Evolutionary conservation across 2,797 vertebrate species (phyloP).

Genomic region (Myripristis jacobus): DNA sequence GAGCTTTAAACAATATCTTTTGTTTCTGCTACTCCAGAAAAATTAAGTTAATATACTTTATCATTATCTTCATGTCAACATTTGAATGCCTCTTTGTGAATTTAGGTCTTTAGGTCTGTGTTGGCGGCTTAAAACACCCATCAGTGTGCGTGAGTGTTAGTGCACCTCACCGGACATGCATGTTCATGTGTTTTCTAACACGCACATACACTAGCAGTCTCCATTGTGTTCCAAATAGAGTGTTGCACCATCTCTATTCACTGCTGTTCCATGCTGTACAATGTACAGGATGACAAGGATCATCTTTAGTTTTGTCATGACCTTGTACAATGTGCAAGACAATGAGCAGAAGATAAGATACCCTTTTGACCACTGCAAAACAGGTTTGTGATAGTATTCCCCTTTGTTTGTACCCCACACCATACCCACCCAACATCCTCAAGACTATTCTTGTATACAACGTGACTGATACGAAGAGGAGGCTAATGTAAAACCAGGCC

Average conservation of each 20-base stretch:
- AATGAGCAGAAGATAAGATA: conserved; percentile 16
- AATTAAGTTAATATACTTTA: too few relatives aligned
- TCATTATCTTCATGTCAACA: neutral
- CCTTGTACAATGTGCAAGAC: conserved; percentile 9
- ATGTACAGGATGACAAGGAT: conserved; percentile 29
- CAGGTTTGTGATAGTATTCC: neutral
- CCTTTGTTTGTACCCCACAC: conserved; percentile 29
- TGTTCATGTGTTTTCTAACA: conserved; percentile 8
- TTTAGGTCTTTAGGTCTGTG: neutral
- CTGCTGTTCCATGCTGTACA: conserved; percentile 10
- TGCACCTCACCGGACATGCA: neutral
- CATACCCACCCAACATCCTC: neutral
- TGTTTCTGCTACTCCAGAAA: too few relatives aligned
- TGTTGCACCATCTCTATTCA: conserved; percentile 29
- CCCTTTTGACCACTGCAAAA: conserved; percentile 17
- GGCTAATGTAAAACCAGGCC: conserved; percentile 30
- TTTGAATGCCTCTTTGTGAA: neutral
- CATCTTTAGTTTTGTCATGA: neutral
- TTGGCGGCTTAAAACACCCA: too few relatives aligned
- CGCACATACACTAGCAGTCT: conserved; percentile 1
- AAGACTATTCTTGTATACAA: neutral
- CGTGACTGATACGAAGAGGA: conserved; percentile 5
- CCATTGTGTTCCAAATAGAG: conserved; percentile 10
- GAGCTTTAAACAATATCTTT: too few relatives aligned
- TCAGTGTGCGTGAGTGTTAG: conserved; percentile 1